phyloP scores from a whole-genome alignment of 2,113 vertebrate genomes.

The Rhea americana region DNA sequence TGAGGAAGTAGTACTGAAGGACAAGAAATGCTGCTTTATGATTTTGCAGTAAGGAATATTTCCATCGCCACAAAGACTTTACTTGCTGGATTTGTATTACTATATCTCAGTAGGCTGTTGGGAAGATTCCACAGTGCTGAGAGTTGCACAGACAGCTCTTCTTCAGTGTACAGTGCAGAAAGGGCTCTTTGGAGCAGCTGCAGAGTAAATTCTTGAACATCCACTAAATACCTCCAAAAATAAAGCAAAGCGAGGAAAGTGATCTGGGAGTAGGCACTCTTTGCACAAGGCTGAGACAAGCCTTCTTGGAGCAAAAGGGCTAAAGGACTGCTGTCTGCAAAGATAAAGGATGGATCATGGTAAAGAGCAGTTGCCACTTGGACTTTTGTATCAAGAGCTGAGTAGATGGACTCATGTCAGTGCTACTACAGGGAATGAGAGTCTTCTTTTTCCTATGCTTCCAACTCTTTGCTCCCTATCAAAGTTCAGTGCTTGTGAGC shows the following conservation, averaged over 20 bases:
- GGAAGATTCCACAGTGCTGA: background rate
- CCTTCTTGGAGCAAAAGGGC: background rate
- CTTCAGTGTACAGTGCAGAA: accelerated
- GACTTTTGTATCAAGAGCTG: background rate
- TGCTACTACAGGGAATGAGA: background rate
- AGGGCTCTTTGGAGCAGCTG: background rate
- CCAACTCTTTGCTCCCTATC: background rate
- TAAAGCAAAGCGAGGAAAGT: background rate
- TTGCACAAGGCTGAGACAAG: background rate
- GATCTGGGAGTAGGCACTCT: background rate
- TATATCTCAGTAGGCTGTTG: background rate
- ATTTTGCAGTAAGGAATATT: background rate
- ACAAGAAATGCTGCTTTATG: background rate
- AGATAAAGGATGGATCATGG: background rate
- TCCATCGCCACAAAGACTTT: background rate
- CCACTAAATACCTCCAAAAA: background rate
- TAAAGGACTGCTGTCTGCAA: background rate
- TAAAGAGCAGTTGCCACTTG: background rate
- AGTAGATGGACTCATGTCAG: background rate
- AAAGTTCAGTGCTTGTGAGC: background rate
- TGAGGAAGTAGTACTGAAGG: background rate
- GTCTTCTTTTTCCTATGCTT: background rate
- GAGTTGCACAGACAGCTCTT: background rate
- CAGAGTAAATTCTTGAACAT: background rate
- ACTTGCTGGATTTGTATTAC: background rate